Evolutionary conservation across 2,113 vertebrate species (phyloP), one percentile per base, ranked within the genome.

Genomic region (Ciconia boyciana): DNA sequence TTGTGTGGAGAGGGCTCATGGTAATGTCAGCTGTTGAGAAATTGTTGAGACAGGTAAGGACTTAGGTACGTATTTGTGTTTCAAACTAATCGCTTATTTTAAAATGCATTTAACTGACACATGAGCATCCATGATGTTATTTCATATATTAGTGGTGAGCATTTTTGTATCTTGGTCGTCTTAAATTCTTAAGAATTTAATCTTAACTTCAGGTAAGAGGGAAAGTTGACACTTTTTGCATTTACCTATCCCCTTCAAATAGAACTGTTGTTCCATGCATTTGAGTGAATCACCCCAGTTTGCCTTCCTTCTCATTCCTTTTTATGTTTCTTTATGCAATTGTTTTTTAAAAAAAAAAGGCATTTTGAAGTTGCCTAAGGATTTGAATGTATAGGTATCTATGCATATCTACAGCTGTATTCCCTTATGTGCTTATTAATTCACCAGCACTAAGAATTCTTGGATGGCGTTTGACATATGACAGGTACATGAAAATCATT

Each of bases 1-100:
- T 99, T 91, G 98, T 99, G 54, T 99, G 99, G 99, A 98, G 99
- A 92, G 99, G 99, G 5, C 98, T 99, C 93, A 99, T 99, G 99
- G 99, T 99, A 44, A 99, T 99, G 99, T 99, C 99, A 83, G 99
- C 99, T 21, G 93, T 99, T 94, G 99, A 99, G 96, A 99, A 98
- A 62, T 95, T 99, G 48, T 97, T 99, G 95, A 98, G 99, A 91
- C 99, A 99, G 99, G 99, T 99, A 97, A 98, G 98, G 58, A 64
- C 31, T 66, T 83, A 32, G 43, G 34, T 90, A 79, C 18, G n/a
- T 88, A 55, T 85, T 93, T 93, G 10, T 65, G 61, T 46, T 95
- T 83, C n/a, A 32, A 9, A 65, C 44, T 90, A 83, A 88, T 44
- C 2, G 19, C 16, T 92, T 95, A 61, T 81, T 85, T 49, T 60